phyloP scores from a whole-genome alignment of 2,888 invertebrate species.

The Neoaliturus tenellus region DNA sequence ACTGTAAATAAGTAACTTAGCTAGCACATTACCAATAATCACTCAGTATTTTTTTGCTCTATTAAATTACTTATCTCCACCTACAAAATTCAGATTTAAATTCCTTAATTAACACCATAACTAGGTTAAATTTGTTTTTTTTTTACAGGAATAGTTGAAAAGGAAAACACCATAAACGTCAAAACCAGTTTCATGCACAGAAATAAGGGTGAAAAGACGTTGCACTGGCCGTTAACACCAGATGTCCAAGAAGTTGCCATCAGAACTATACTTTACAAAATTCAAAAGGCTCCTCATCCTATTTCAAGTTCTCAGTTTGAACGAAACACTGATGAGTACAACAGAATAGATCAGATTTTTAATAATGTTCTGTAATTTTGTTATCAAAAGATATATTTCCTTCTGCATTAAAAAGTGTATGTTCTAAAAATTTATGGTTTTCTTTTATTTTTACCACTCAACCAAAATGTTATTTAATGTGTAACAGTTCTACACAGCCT shows the following conservation, averaged over 20 bases:
- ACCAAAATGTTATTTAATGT: neutral
- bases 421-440: constrained; percentile 35
- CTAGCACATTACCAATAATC: no score
- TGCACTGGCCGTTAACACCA: constrained; percentile 41
- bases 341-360: constrained; percentile 15
- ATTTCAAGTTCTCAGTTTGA: neutral
- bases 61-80: no score
- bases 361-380: constrained; percentile 25
- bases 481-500: constrained; percentile 1
- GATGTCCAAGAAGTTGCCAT: constrained; percentile 30
- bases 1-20: no score
- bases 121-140: constrained; percentile 33
- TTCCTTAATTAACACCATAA: neutral
- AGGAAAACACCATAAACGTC: constrained; percentile 6
- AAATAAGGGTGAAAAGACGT: constrained; percentile 29
- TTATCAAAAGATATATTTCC: constrained; percentile 11
- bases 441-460: constrained; percentile 42
- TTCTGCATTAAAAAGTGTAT: neutral
- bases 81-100: neutral
- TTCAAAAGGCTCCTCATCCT: no score
- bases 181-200: constrained; percentile 38
- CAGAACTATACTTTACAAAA: neutral
- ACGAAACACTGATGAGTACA: constrained; percentile 37
- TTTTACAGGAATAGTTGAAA: constrained; percentile 44
- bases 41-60: no score